Evolutionary conservation across 2,113 vertebrate genomes (phyloP), one percentile per base, ranked within the genome.

Genomic region (Psilopsiagon aurifrons): DNA sequence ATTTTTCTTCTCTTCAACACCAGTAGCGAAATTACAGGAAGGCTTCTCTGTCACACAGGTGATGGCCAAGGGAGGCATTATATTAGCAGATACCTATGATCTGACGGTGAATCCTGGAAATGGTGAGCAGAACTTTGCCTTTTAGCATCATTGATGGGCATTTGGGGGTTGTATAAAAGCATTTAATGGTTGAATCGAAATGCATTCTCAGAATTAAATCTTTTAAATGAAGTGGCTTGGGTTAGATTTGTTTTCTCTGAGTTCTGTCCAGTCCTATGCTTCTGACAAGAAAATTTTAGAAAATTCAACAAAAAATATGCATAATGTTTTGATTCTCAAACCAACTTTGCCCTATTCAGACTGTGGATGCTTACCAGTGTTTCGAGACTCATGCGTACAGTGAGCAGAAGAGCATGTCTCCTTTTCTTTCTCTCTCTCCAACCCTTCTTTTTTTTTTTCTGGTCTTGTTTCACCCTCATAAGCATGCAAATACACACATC

Each of bases 31-130:
- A 11, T 86, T 88, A 39, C 62, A 66, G 35, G 19, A 88, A 54
- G 22, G 23, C 57, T 66, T 93, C 88, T 94, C 37, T 93, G 75
- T 97, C 88, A 66, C 90, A 33, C 88, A 98, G 98, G 93, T 98
- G 71, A 98, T 98, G 98, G 95, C 98, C 76, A 98, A 97, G 59
- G 98, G 98, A 92, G 17, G 37, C n/a, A 97, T 98, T 41, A 2
- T 96, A 5, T 77, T 74, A 59, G 80, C 80, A 62, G 95, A 95
- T 46, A 97, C 80, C 13, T 57, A 97, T 4, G 9, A 37, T 16
- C 68, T 97, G 74, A 49, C 83, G 23, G 25, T 97, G 85, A 71
- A 89, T 51, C 28, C 95, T 47, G 92, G 69, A 92, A 27, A 90
- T 3, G 91, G 98, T 98, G 69, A 97, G 97, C 88, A 86, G 17